Conservation (phyloP, 2,888 invertebrate genomes). For the Drosophila yooni region DNA sequence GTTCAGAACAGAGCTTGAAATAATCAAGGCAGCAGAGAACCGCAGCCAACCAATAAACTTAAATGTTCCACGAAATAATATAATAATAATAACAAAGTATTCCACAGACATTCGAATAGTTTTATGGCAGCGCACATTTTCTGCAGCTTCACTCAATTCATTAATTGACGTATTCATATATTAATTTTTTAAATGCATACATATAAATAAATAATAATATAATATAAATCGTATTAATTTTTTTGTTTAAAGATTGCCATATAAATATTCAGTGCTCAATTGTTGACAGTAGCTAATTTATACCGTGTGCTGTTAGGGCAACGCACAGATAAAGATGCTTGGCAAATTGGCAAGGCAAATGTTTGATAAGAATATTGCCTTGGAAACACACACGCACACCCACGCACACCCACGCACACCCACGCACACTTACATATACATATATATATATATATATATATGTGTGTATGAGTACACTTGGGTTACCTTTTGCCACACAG, state of each 20-base stretch:
- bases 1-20: not conserved
- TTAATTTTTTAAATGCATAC: not conserved
- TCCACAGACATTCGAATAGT: not conserved
- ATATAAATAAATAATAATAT: too few species aligned
- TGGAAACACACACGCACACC: slow-evolving; percentile 22
- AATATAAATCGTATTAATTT: not conserved
- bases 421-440: not conserved
- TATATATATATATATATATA: not conserved
- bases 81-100: not conserved
- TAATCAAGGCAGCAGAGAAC: not conserved
- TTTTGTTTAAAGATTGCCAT: not conserved
- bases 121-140: not conserved
- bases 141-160: not conserved
- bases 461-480: not conserved
- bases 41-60: not conserved
- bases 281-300: not conserved
- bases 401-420: not conserved
- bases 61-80: not conserved
- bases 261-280: not conserved
- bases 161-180: not conserved
- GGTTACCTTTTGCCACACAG: slow-evolving; percentile 14
- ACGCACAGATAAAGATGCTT: slow-evolving; percentile 5
- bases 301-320: slow-evolving; percentile 9
- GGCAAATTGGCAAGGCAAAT: slow-evolving; percentile 49
- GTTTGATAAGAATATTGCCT: slow-evolving; percentile 55